Base-by-base conservation (phyloP, 1,140 invertebrate genomes). In the Procambarus clarkii region DNA sequence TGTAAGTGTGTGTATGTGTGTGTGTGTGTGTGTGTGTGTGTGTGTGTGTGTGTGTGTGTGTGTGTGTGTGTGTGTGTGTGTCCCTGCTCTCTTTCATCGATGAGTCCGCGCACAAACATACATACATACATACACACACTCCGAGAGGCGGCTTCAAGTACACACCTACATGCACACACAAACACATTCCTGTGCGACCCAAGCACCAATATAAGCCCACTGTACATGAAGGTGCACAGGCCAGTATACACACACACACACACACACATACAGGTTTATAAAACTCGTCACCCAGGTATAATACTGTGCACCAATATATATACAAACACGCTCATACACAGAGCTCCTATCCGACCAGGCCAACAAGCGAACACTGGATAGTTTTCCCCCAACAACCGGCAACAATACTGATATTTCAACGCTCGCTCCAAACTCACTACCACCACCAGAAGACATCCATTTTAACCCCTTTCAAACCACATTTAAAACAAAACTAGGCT, bases 341-440 rank as follows among this genome's bases (percentile, higher is more conserved):
- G 3, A n/a, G 18, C 50, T 50, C 48, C 18, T 5, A 8, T 13
- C 15, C 45, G 21, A n/a, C 5, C n/a, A 11, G 71, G 46, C 44
- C 82, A 84, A 71, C 82, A 50, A 46, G 9, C 58, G 60, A n/a
- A 69, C 58, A 64, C 83, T 77, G 83, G 83, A n/a, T 46, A 74
- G 34, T 54, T 86, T 76, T 76, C 48, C n/a, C n/a, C n/a, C 2
- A 9, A 74, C 69, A 9, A 24, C 69, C 34, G 69, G 69, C 69
- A 74, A 24, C 69, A 74, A 74, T n/a, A 24, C 21, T 21, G 69
- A 74, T 74, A 74, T 74, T 74, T 74, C 24, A 24, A 74, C 24
- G 60, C 60, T 64, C 9, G 60, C 60, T 64, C 60, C 60, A 15
- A 64, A 11, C 60, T 64, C 18, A 8, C 18, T 64, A 3, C 18